Evolutionary conservation across 2,888 invertebrate species (phyloP).

Genomic region (Sphecodes monilicornis): DNA sequence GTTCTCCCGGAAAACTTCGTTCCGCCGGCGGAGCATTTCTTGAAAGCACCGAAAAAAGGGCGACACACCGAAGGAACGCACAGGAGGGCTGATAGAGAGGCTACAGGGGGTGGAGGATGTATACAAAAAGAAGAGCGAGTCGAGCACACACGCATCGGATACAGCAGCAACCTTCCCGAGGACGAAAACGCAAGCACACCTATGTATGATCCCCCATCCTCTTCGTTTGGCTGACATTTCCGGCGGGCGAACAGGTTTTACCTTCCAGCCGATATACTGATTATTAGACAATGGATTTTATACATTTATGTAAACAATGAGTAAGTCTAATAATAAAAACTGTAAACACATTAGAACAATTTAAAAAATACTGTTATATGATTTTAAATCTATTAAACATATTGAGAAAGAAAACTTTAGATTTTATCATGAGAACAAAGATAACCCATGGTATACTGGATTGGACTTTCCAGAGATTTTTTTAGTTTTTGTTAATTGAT

Average conservation of each 20-base stretch:
- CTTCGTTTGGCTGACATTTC: constrained; percentile 57
- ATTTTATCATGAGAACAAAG: too few relatives aligned
- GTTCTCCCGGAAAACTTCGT: constrained; percentile 81
- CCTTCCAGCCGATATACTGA: constrained; percentile 49
- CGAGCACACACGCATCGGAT: neutral
- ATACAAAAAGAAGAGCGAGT: neutral
- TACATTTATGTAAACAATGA: too few relatives aligned
- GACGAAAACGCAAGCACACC: constrained; percentile 57
- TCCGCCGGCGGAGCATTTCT: constrained; percentile 64
- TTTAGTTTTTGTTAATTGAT: too few relatives aligned
- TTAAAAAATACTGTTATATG: too few relatives aligned
- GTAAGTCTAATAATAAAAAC: too few relatives aligned
- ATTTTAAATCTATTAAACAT: too few relatives aligned
- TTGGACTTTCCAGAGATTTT: too few relatives aligned
- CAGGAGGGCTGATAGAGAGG: constrained; percentile 32
- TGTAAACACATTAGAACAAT: too few relatives aligned
- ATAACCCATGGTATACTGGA: too few relatives aligned
- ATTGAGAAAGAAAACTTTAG: too few relatives aligned
- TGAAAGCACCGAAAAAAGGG: constrained; percentile 54
- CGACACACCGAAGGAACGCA: constrained; percentile 9
- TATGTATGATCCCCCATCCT: constrained; percentile 48
- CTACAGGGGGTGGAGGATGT: constrained; percentile 3
- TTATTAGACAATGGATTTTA: constrained; percentile 15
- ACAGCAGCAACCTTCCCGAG: constrained; percentile 25
- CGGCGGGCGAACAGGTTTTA: constrained; percentile 57